These are phyloP conservation scores for Caenorhabditis angaria DNA, from an alignment of 2,888 invertebrate genomes.

Conservation along the genomic window DNA sequence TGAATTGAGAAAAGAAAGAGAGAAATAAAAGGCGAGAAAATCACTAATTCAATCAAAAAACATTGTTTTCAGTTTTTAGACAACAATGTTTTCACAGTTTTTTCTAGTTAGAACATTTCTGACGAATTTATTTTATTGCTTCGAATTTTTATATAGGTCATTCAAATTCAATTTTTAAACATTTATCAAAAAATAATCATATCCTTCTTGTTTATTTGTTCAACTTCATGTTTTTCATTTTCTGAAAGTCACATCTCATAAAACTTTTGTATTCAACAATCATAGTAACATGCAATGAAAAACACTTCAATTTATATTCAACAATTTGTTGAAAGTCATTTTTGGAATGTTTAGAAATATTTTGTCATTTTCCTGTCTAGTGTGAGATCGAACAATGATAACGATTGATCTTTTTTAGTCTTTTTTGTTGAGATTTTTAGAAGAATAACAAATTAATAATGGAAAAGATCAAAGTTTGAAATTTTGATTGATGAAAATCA, in stretches of 20 bases:
- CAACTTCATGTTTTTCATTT: background rate
- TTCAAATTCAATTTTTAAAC: background rate
- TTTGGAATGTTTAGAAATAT: background rate
- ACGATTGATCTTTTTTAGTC: background rate
- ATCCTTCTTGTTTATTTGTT: background rate
- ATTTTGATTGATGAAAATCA: background rate
- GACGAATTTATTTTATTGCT: background rate
- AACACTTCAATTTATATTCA: conserved; percentile 24
- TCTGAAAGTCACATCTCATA: conserved; percentile 14
- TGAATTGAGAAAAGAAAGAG: background rate
- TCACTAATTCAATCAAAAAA: conserved; percentile 2
- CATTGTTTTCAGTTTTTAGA: conserved; percentile 6
- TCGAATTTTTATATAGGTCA: background rate
- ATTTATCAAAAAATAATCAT: background rate
- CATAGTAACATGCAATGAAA: too few relatives aligned
- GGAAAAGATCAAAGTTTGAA: background rate
- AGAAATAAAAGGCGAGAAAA: conserved; percentile 4
- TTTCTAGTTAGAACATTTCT: background rate
- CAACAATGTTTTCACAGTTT: background rate
- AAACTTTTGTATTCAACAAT: too few relatives aligned
- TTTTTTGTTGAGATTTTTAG: conserved; percentile 1
- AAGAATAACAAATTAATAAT: background rate
- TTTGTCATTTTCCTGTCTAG: background rate
- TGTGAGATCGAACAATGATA: conserved; percentile 4
- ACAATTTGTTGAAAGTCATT: background rate